Evolutionary conservation across 2,113 vertebrate genomes (phyloP).

Genomic region (Morone saxatilis): DNA sequence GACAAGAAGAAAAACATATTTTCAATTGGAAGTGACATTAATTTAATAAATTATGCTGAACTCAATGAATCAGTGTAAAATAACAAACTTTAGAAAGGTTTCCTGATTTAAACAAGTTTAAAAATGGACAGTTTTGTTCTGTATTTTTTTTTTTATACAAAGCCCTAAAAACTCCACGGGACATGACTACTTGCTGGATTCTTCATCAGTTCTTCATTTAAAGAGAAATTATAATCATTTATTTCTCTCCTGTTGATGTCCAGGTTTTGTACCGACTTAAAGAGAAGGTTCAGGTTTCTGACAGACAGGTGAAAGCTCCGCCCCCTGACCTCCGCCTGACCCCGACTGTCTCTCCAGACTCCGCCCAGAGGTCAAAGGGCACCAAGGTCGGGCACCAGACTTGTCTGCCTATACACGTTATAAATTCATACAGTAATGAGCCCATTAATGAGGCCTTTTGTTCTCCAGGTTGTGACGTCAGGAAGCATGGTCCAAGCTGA

Average conservation of each 20-base stretch:
- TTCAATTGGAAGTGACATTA: too few species aligned
- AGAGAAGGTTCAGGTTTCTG: constrained; percentile 90
- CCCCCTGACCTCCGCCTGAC: constrained; percentile 86
- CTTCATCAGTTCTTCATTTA: background rate
- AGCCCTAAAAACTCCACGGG: too few species aligned
- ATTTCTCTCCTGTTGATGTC: constrained; percentile 33
- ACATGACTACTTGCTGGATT: background rate
- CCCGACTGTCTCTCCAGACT: constrained; percentile 78
- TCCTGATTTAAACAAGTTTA: too few species aligned
- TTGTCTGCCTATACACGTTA: background rate
- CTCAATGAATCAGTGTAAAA: background rate
- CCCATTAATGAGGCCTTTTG: background rate
- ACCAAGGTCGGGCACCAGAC: constrained; percentile 62
- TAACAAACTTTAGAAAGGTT: background rate
- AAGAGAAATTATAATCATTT: background rate
- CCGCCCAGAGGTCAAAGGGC: constrained; percentile 74
- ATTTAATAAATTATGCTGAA: background rate
- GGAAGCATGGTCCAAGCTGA: constrained; percentile 94
- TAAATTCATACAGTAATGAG: too few species aligned
- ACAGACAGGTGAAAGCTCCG: constrained; percentile 91
- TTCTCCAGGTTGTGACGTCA: constrained; percentile 56
- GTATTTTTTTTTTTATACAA: too few species aligned
- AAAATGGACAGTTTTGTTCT: too few species aligned
- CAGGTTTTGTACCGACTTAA: constrained; percentile 95
- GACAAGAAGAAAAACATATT: too few species aligned